Percentiles rank a stretch among this genome's conserved stretches.
These are phyloP conservation scores for Porites cylindrica DNA, from an alignment of 92 coral and sea anemone species.

Conservation along the genomic window DNA sequence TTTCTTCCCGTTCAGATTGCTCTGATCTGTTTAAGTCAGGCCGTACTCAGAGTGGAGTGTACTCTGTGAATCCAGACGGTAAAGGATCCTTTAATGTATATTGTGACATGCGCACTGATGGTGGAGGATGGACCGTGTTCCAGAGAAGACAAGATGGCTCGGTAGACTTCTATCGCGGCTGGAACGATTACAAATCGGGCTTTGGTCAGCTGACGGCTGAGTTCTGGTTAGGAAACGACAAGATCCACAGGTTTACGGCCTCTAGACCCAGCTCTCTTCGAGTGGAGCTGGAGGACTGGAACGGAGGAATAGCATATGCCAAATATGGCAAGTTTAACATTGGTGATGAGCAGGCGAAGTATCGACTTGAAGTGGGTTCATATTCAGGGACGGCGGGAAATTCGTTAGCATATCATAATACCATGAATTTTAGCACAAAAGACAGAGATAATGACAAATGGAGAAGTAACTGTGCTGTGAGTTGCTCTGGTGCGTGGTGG, in stretches of 20 bases:
- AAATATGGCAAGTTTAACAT: conserved; percentile 60
- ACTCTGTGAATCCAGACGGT: conserved; percentile 59
- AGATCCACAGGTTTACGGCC: conserved; percentile 62
- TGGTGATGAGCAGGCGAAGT: conserved; percentile 53
- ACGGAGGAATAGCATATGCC: conserved; percentile 39
- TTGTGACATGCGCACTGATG: conserved; percentile 69
- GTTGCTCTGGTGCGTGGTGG: conserved; percentile 69
- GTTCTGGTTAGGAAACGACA: conserved; percentile 63
- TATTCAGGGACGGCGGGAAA: conserved; percentile 70
- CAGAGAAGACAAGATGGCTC: conserved; percentile 73
- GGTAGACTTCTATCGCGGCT: conserved; percentile 59
- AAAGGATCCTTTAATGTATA: conserved; percentile 64
- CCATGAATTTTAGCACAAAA: conserved; percentile 65
- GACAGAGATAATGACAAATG: conserved; percentile 63
- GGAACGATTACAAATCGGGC: conserved; percentile 62
- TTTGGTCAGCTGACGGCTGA: conserved; percentile 67
- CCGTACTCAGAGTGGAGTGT: conserved; percentile 45
- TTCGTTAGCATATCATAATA: conserved; percentile 53
- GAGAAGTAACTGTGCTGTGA: conserved; percentile 48
- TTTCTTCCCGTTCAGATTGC: conserved; percentile 10
- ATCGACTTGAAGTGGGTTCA: conserved; percentile 61
- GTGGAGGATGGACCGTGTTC: conserved; percentile 73
- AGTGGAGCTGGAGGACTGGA: conserved; percentile 69
- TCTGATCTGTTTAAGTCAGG: conserved; percentile 26
- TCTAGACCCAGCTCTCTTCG: conserved; percentile 48